A percentile compares a stretch with the other conserved stretches of the same genome.
These are phyloP conservation scores for Cyrtodaria siliqua DNA, from an alignment of 2,888 invertebrate species.

Conservation along the genomic window DNA sequence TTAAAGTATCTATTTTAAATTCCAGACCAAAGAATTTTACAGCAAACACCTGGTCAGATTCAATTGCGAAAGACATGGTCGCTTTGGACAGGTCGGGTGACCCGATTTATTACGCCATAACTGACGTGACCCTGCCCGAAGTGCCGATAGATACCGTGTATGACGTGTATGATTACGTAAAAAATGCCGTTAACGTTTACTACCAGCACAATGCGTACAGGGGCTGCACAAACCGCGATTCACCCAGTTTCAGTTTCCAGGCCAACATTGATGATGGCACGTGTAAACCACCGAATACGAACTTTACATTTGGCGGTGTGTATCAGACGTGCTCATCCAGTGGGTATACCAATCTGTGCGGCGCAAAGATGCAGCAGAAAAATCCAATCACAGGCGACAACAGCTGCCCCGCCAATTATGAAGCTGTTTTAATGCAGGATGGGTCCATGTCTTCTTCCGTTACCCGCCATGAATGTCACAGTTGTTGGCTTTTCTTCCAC, in stretches of 20 bases:
- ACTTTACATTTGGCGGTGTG: constrained; percentile 45
- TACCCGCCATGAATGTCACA: too few species aligned
- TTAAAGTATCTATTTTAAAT: neutral
- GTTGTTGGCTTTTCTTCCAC: too few species aligned
- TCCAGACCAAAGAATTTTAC: constrained; percentile 71
- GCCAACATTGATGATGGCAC: constrained; percentile 45
- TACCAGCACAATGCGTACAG: constrained; percentile 45
- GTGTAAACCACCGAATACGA: constrained; percentile 18
- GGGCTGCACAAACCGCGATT: constrained; percentile 41
- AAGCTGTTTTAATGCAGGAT: too few species aligned
- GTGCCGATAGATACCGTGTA: too few species aligned
- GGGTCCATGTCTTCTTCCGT: too few species aligned
- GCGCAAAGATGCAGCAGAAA: neutral
- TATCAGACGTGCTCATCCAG: constrained; percentile 39
- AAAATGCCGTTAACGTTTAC: constrained; percentile 35
- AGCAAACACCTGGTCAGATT: constrained; percentile 68
- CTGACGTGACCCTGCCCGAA: neutral
- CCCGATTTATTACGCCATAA: constrained; percentile 32
- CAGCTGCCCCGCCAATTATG: neutral
- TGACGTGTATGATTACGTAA: neutral
- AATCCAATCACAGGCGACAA: too few species aligned
- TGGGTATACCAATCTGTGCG: constrained; percentile 10
- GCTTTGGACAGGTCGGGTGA: constrained; percentile 62
- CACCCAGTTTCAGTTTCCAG: constrained; percentile 26
- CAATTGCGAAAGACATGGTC: constrained; percentile 72